Evolutionary conservation across 2,888 invertebrate genomes (phyloP), one percentile per base, ranked within the genome.

Genomic region (Epinotia nisella): DNA sequence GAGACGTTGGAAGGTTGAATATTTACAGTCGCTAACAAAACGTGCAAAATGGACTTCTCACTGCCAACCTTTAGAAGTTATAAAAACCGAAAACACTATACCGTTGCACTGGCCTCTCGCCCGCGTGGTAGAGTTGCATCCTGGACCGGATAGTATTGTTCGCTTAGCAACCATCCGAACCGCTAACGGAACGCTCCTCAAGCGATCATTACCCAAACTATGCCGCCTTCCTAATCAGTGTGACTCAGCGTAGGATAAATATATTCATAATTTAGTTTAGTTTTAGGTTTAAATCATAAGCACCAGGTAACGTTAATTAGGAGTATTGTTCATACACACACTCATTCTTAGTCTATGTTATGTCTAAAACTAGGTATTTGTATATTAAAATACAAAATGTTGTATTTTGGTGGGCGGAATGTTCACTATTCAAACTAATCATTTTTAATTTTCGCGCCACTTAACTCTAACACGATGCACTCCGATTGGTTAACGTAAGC

Each of bases 41-140:
- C 21, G 78, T 13, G 41, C 64, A 11, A 78, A 80, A 64, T 80
- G 79, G 80, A 67, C 61, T 24, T 17, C 24, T 13, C 61, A 62
- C 9, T 62, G 61, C 21, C 45, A 62, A 49, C 45, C 49, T 19
- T 39, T 62, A 15, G 41, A 45, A 9, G n/a, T 75, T 11, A 58
- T 75, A 13, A 56, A 67, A 39, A 67, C 67, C 21, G 72, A 72
- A n/a, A 53, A 45, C 17, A 66, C 59, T 11, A 61, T 62, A 5
- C 72, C 72, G 5, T 56, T 72, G 21, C 61, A 68, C 19, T 75
- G 71, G n/a, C n/a, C n/a, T n/a, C n/a, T n/a, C n/a, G n/a, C n/a
- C 2, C 51, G 71, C 11, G 61, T 75, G 13, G 17, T 69, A 15
- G 24, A 39, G 7, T 9, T 62, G 19, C 55, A 62, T 19, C 75